Evolutionary conservation across 2,797 vertebrate genomes (phyloP).

Genomic region (Rhincodon typus): DNA sequence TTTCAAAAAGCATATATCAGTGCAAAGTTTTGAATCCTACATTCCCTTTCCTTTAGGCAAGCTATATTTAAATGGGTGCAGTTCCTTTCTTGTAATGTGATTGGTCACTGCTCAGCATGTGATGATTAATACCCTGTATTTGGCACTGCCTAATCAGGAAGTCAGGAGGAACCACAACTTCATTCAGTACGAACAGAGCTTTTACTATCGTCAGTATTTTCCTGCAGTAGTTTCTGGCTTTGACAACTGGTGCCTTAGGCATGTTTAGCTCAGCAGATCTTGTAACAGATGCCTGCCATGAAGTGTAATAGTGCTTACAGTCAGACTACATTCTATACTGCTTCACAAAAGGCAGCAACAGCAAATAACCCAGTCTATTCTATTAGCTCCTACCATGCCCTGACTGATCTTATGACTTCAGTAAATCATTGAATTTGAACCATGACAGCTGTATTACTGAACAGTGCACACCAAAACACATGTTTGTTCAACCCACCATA

Average conservation of each 20-base stretch:
- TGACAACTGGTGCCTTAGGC: not conserved
- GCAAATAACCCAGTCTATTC: not conserved
- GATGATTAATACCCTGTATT: not conserved
- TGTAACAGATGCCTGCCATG: constrained; percentile 6
- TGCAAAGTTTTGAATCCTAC: not conserved
- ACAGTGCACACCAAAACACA: not conserved
- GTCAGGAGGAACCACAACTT: not conserved
- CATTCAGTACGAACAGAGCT: not conserved
- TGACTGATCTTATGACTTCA: not conserved
- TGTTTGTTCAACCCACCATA: not conserved
- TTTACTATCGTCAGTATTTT: not conserved
- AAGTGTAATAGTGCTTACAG: not conserved
- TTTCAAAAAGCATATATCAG: not conserved
- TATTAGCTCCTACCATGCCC: not conserved
- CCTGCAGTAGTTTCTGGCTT: not conserved
- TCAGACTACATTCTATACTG: not conserved
- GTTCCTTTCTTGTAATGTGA: not conserved
- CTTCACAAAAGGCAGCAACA: not conserved
- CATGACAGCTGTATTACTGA: not conserved
- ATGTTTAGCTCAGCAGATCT: not conserved
- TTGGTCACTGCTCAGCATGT: not conserved
- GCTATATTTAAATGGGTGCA: not conserved
- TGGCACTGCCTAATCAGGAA: not conserved
- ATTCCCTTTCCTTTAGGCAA: not conserved
- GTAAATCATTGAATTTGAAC: not conserved